Evolutionary conservation across 2,113 vertebrate genomes (phyloP), one percentile per base, ranked within the genome.

Genomic region (Corapipo altera): DNA sequence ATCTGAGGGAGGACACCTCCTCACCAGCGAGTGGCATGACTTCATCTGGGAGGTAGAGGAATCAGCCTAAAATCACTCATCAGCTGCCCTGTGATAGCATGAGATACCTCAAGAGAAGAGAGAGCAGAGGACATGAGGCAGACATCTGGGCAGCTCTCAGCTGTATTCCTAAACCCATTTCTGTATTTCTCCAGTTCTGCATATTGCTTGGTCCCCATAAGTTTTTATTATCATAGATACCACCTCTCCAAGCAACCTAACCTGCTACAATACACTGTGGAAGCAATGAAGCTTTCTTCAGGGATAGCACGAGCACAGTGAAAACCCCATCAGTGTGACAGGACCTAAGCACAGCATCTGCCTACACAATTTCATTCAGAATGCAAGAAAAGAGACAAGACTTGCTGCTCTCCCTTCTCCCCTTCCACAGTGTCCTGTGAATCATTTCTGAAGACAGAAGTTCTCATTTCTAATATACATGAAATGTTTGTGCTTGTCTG

Each of bases 11-110:
- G 27, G 44, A 65, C 21, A 73, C 3, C 22, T 33, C 30, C 32
- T 30, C 24, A n/a, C 23, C 27, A 49, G 20, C 39, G 44, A 54
- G 27, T 0, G 1, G 20, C n/a, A 62, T 0, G 1, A 79, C 33
- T 23, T 57, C 65, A 88, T 23, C 49, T 23, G 17, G 1, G 2
- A 49, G 41, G 59, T 22, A 5, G 1, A 46, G 7, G 7, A 67
- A 46, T 46, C 54, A 22, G 18, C 61, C 54, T 35, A 39, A 44
- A 33, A 57, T 35, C 35, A 86, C 30, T 48, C 2, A 1, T 30
- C 48, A 64, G 24, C 62, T 35, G 58, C 41, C 32, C 43, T 7
- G 0, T 4, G 3, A 37, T 3, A 54, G 26, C 18, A 32, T 11
- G 30, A 65, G 39, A 43, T 32, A 49, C 27, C 32, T 66, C 17